Conservation (phyloP, 2,888 invertebrate genomes). For the Platerodrilus igneus region DNA sequence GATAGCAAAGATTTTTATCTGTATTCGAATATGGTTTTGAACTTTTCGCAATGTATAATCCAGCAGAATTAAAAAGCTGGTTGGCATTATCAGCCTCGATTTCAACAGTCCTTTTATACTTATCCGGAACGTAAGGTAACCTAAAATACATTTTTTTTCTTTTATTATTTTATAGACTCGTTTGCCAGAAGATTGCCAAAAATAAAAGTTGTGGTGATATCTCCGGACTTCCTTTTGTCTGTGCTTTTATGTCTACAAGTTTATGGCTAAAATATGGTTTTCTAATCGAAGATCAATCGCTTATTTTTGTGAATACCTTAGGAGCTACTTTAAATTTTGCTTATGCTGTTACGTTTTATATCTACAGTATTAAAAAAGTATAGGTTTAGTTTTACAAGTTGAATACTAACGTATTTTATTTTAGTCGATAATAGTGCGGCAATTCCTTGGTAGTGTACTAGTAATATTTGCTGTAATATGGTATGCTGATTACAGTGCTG, state of each 20-base stretch:
- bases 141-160: conserved; percentile 9
- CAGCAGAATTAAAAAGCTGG: conserved; percentile 46
- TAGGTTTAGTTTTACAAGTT: no score
- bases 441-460: conserved; percentile 53
- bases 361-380: conserved; percentile 69
- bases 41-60: no score
- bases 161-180: conserved; percentile 55
- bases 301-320: conserved; percentile 71
- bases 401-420: conserved; percentile 33
- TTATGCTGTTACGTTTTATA: conserved; percentile 67
- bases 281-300: conserved; percentile 64
- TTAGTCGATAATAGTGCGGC: conserved; percentile 56
- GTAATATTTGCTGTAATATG: conserved; percentile 54
- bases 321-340: conserved; percentile 66
- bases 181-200: conserved; percentile 69
- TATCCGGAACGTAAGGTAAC: conserved; percentile 76
- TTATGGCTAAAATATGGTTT: conserved; percentile 80
- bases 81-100: conserved; percentile 62
- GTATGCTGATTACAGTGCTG: conserved; percentile 57
- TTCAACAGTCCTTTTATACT: conserved; percentile 76
- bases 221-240: conserved; percentile 72
- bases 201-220: conserved; percentile 73
- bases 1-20: no score
- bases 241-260: conserved; percentile 70
- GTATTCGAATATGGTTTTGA: no score